Conservation (phyloP, 2,888 invertebrate species). For the Mechanitis messenoides region DNA sequence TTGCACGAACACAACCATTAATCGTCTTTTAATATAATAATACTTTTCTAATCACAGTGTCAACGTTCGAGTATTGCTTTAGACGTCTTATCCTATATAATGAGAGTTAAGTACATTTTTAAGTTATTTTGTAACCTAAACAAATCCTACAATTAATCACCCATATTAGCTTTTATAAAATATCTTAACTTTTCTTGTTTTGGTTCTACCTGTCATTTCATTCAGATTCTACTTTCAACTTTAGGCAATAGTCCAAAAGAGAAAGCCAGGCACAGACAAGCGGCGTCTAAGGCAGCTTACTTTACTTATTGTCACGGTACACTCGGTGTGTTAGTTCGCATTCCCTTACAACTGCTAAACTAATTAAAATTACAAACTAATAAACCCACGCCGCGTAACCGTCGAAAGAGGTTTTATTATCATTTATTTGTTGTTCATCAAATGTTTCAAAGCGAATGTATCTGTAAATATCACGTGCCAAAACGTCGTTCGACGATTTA, state of each 20-base stretch:
- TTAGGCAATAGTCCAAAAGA: conserved; percentile 3
- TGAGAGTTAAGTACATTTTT: conserved; percentile 23
- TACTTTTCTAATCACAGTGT: conserved; percentile 65
- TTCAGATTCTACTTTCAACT: too few species aligned
- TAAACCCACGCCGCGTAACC: conserved; percentile 17
- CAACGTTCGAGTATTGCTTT: conserved; percentile 63
- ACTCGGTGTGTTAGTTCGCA: conserved; percentile 67
- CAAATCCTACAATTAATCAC: conserved; percentile 4
- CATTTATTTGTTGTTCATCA: too few species aligned
- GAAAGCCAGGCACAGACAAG: conserved; percentile 49
- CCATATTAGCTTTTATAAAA: conserved; percentile 3
- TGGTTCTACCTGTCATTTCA: conserved; percentile 11
- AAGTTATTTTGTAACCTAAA: conserved; percentile 2
- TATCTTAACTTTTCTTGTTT: conserved; percentile 9
- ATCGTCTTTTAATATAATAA: conserved; percentile 61
- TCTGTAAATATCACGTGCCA: not conserved
- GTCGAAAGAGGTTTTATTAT: conserved; percentile 17
- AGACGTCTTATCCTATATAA: conserved; percentile 36
- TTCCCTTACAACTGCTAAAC: conserved; percentile 59
- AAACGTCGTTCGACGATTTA: conserved; percentile 22
- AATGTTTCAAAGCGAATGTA: not conserved
- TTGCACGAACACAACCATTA: conserved; percentile 74
- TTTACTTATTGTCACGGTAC: conserved; percentile 71
- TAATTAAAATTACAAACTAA: conserved; percentile 27
- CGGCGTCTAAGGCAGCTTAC: conserved; percentile 56